Conservation (phyloP, 2,888 invertebrate genomes). For the Phengaris alcon region DNA sequence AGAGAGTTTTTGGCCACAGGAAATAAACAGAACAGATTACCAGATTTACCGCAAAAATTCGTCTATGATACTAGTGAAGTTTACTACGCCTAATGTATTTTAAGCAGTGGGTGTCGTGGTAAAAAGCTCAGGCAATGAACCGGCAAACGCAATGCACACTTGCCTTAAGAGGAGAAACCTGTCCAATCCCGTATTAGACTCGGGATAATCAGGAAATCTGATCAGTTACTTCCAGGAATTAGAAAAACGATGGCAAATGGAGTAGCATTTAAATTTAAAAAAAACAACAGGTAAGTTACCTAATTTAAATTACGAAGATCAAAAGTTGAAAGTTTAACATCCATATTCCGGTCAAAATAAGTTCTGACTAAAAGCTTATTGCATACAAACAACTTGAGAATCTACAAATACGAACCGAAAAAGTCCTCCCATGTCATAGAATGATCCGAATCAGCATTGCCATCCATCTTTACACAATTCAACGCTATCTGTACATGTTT, state of each 20-base stretch:
- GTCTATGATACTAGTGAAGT: background rate
- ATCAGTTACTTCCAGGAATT: background rate
- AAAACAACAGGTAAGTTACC: background rate
- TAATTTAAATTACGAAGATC: too few species aligned
- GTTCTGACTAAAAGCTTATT: background rate
- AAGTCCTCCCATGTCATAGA: conserved; percentile 87
- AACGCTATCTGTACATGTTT: conserved; percentile 51
- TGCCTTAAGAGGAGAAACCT: conserved; percentile 65
- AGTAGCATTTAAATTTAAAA: background rate
- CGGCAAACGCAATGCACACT: conserved; percentile 41
- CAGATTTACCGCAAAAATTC: background rate
- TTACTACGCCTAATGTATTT: conserved; percentile 55
- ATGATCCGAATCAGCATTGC: conserved; percentile 82
- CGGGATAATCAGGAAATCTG: conserved; percentile 51
- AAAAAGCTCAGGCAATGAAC: conserved; percentile 50
- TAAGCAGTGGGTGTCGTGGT: conserved; percentile 42
- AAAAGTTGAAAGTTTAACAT: background rate
- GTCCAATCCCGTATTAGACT: conserved; percentile 51
- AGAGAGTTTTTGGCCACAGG: too few species aligned
- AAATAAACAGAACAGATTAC: too few species aligned
- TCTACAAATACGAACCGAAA: conserved; percentile 77
- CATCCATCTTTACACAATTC: conserved; percentile 69
- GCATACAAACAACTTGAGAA: background rate
- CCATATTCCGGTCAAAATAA: conserved; percentile 8
- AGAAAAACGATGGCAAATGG: background rate